Evolutionary conservation across 2,113 vertebrate species (phyloP), one percentile per base, ranked within the genome.

Genomic region (Sisor rabdophorus): DNA sequence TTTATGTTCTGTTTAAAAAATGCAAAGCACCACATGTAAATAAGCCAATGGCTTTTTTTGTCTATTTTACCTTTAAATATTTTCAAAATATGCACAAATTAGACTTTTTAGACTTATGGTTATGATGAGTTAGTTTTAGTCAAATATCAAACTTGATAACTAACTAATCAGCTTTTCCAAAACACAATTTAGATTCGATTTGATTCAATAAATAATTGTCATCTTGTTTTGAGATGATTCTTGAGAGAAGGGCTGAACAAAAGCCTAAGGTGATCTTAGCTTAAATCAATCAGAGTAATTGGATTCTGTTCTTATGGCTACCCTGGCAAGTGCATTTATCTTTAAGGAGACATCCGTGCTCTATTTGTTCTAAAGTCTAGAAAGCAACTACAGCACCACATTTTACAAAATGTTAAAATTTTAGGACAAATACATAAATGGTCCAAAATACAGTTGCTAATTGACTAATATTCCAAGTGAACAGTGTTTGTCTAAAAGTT

Each of bases 281-380:
- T 91, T 91, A 90, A 89, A 88, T 86, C 26, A 83, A n/a, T 91
- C 88, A 87, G 83, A 19, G 68, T 91, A 91, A 91, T 88, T 59
- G 87, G 90, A 88, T 92, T 91, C 85, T 53, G 75, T 58, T 87
- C 85, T 88, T 69, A 77, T 70, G 73, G 56, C 83, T 78, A 83
- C 77, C 73, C 69, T 76, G 75, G 83, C 80, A 85, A 84, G 86
- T 82, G 83, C 84, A 83, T 86, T 79, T 78, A 82, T 83, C 88
- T 82, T 86, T 89, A 90, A 89, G 86, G 78, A 74, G 82, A 83
- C 83, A 76, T 15, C 81, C 84, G 85, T 86, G 85, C 84, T 75
- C 40, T 36, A 76, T 77, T 36, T 17, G 32, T 72, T 55, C 24
- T 30, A 32, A 63, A 55, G 44, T n/a, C 15, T 19, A 73, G 53